Evolutionary conservation across 2,113 vertebrate species (phyloP).

Genomic region (Okapia johnstoni): DNA sequence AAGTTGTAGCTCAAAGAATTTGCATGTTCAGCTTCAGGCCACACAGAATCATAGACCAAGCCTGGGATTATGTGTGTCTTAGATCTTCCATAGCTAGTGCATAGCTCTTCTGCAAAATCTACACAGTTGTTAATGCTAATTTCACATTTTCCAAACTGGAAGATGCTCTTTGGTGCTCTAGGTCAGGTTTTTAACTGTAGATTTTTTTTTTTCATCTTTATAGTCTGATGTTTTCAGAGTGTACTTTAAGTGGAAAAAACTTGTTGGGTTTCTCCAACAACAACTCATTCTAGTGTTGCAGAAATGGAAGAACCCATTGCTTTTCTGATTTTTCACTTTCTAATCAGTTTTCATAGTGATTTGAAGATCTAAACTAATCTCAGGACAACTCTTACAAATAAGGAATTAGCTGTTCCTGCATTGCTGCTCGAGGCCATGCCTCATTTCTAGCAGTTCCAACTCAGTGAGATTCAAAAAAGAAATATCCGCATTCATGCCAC

Average conservation of each 20-base stretch:
- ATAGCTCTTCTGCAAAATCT: not conserved
- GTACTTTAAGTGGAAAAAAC: not conserved
- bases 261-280: not conserved
- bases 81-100: not conserved
- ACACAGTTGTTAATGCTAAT: not conserved
- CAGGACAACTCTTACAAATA: not conserved
- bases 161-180: not conserved
- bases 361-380: not conserved
- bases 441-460: not conserved
- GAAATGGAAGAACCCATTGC: not conserved
- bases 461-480: constrained; percentile 14
- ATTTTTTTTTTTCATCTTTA: not conserved
- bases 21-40: not conserved
- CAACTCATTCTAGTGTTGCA: not conserved
- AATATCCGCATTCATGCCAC: not conserved
- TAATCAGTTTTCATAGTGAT: not conserved
- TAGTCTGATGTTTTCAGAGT: not conserved
- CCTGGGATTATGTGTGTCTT: not conserved
- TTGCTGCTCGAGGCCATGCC: not conserved
- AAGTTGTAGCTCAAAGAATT: not conserved
- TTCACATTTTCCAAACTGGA: not conserved
- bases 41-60: not conserved
- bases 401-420: not conserved
- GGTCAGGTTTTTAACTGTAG: not conserved
- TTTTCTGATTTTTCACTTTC: not conserved